Conservation (phyloP, 2,888 invertebrate species). For the Acleris holmiana region DNA sequence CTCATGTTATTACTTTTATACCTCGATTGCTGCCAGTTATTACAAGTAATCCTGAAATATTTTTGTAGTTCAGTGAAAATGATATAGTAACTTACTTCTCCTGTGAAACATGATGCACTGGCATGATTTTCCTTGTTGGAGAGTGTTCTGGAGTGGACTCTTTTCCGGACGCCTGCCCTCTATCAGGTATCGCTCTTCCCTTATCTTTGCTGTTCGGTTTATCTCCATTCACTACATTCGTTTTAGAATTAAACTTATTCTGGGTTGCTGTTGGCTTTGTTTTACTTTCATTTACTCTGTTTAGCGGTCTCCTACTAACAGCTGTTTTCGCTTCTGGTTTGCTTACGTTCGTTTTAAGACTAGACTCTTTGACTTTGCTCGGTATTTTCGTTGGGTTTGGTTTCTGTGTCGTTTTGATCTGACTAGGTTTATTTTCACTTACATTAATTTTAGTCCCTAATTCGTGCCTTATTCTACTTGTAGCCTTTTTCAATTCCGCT, state of each 20-base stretch:
- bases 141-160: constrained; percentile 86
- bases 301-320: constrained; percentile 62
- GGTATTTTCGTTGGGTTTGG: constrained; percentile 78
- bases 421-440: constrained; percentile 80
- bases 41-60: too few relatives aligned
- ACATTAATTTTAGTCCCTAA: constrained; percentile 76
- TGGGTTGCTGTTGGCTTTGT: constrained; percentile 53
- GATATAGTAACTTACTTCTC: constrained; percentile 60
- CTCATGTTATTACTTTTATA: too few relatives aligned
- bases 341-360: constrained; percentile 63
- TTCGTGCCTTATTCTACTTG: constrained; percentile 79
- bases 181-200: constrained; percentile 66
- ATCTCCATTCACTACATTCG: constrained; percentile 54
- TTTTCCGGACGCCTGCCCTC: constrained; percentile 86
- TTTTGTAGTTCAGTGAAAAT: too few relatives aligned
- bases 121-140: constrained; percentile 71
- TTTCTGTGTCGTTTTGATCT: constrained; percentile 68
- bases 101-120: constrained; percentile 46
- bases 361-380: constrained; percentile 81
- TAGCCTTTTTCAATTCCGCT: constrained; percentile 80
- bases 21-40: too few relatives aligned
- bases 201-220: constrained; percentile 65
- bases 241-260: constrained; percentile 51
- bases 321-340: constrained; percentile 54
- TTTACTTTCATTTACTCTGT: constrained; percentile 65